Conservation (phyloP, 2,888 invertebrate genomes). For the Epirrhoe alternata region DNA sequence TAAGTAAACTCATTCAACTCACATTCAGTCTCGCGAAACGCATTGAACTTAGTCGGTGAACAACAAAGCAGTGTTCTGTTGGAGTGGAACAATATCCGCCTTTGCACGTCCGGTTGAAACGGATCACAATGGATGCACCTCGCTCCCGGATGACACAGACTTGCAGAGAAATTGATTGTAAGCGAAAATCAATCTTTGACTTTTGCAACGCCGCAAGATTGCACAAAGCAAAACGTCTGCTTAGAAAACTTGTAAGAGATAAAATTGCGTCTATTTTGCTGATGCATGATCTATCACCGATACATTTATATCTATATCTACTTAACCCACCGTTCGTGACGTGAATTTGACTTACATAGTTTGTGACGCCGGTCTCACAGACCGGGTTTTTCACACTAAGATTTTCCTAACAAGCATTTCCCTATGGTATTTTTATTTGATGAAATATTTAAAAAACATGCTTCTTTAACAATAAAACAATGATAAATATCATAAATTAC, state of each 20-base stretch:
- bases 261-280: constrained; percentile 2
- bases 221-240: constrained; percentile 1
- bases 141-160: constrained; percentile 19
- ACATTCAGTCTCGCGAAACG: not conserved
- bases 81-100: constrained; percentile 24
- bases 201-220: constrained; percentile 17
- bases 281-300: constrained; percentile 9
- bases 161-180: constrained; percentile 24
- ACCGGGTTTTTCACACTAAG: too few relatives aligned
- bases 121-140: constrained; percentile 26
- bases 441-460: too few relatives aligned
- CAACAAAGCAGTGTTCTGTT: constrained; percentile 14
- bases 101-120: constrained; percentile 7
- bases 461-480: too few relatives aligned
- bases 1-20: not conserved
- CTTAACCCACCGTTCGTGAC: too few relatives aligned
- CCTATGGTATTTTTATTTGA: too few relatives aligned
- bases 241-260: constrained; percentile 13
- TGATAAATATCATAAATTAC: too few relatives aligned
- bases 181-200: constrained; percentile 19
- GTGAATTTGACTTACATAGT: too few relatives aligned
- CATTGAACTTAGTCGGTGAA: constrained; percentile 1
- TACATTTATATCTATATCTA: not conserved
- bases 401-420: too few relatives aligned
- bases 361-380: too few relatives aligned